Evolutionary conservation across 2,888 invertebrate species (phyloP).

Genomic region (Ernsta delagoae): DNA sequence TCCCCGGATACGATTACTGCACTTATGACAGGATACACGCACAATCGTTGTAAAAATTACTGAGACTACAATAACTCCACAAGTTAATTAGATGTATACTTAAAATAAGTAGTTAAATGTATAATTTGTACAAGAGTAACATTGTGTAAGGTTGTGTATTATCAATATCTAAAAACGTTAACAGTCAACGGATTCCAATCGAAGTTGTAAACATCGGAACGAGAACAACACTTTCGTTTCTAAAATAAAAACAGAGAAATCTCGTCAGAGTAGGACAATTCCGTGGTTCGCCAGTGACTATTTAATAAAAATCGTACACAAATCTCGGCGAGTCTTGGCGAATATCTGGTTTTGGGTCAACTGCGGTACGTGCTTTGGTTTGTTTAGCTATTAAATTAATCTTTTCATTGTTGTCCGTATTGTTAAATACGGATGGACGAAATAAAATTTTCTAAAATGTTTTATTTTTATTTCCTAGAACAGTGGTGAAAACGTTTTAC

Average conservation of each 20-base stretch:
- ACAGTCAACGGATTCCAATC: constrained; percentile 23
- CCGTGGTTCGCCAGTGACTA: constrained; percentile 55
- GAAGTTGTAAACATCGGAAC: constrained; percentile 37
- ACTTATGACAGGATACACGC: neutral
- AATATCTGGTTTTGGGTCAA: constrained; percentile 57
- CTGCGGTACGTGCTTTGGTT: constrained; percentile 65
- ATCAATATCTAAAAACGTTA: constrained; percentile 5
- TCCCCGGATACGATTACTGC: constrained; percentile 15
- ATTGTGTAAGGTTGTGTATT: neutral
- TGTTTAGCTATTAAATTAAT: constrained; percentile 14
- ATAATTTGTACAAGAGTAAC: neutral
- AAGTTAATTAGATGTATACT: too few species aligned
- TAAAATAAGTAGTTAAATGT: neutral
- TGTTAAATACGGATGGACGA: too few species aligned
- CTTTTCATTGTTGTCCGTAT: too few species aligned
- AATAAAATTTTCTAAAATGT: too few species aligned
- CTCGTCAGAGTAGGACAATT: constrained; percentile 54
- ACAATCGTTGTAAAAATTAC: neutral
- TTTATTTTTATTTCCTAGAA: too few species aligned
- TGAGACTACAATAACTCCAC: neutral
- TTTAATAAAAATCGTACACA: constrained; percentile 55
- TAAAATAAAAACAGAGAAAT: constrained; percentile 59
- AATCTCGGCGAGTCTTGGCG: constrained; percentile 33
- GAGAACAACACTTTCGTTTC: constrained; percentile 48
- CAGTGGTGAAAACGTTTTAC: too few species aligned